A percentile compares a stretch with the other conserved stretches of the same genome.
Conservation (phyloP, 2,113 vertebrate species). For the Sapayoa aenigma region DNA sequence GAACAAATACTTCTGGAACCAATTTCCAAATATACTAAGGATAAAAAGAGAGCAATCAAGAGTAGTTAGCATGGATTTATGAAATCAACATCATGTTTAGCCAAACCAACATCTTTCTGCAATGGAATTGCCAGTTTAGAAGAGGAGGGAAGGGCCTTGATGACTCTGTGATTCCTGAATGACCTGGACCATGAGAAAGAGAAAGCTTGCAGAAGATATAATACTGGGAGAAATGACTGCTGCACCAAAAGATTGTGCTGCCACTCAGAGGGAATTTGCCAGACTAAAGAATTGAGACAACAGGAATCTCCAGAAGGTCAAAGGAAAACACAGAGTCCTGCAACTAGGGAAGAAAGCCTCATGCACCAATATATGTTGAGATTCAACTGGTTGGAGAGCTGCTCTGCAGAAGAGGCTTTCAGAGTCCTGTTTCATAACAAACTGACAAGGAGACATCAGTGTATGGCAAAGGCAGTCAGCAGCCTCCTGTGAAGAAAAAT, state of each 20-base stretch:
- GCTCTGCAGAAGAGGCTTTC: neutral
- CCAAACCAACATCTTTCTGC: neutral
- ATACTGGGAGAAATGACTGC: neutral
- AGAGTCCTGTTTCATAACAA: neutral
- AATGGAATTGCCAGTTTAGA: neutral
- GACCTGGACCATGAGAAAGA: neutral
- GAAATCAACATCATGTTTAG: neutral
- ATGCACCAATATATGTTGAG: neutral
- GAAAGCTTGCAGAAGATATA: neutral
- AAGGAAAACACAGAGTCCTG: neutral
- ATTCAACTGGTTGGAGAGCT: neutral
- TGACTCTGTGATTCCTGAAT: neutral
- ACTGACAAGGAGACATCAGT: fast-evolving
- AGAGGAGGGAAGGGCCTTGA: neutral
- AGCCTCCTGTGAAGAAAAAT: neutral
- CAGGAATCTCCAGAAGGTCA: neutral
- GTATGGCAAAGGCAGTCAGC: neutral
- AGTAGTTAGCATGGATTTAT: neutral
- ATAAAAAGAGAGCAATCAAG: neutral
- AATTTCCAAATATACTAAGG: neutral
- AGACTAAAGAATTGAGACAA: neutral
- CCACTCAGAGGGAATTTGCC: neutral
- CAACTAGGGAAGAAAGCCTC: neutral
- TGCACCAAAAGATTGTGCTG: neutral
- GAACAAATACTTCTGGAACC: neutral